These are phyloP conservation scores for Gambusia holbrooki DNA, from an alignment of 2,113 vertebrate species.

Conservation along the genomic window DNA sequence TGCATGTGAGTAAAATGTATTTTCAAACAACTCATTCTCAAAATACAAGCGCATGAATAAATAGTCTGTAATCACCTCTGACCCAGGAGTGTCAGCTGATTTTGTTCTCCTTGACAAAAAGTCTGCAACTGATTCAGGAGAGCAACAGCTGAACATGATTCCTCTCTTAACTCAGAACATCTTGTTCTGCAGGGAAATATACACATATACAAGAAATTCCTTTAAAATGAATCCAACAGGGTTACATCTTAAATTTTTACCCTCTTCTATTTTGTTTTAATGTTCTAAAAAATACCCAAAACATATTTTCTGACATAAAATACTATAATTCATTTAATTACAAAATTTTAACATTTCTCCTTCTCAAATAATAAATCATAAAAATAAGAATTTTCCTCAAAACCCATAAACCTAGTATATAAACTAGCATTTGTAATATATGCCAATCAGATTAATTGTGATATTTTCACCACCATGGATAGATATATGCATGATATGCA, in stretches of 20 bases:
- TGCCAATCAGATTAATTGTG: neutral
- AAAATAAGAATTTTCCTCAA: too few relatives aligned
- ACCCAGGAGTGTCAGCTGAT: constrained; percentile 52
- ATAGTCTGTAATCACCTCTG: constrained; percentile 61
- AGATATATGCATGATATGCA: neutral
- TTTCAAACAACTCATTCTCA: neutral
- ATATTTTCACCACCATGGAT: neutral
- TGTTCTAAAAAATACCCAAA: neutral
- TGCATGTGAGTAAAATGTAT: neutral
- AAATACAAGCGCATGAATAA: neutral
- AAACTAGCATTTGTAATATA: too few relatives aligned
- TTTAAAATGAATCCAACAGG: neutral
- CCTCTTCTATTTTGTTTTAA: neutral
- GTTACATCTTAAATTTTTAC: neutral
- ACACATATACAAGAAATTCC: neutral
- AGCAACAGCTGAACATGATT: constrained; percentile 70
- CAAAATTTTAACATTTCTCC: too few relatives aligned
- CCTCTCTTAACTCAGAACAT: constrained; percentile 35
- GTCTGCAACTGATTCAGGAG: constrained; percentile 68
- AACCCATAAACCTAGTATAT: too few relatives aligned
- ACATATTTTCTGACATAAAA: neutral
- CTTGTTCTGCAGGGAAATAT: neutral
- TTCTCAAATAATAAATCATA: too few relatives aligned
- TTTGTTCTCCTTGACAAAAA: constrained; percentile 62
- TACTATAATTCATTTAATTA: too few relatives aligned